Conservation (phyloP, 2,888 invertebrate species). For the Horisme vitalbata region DNA sequence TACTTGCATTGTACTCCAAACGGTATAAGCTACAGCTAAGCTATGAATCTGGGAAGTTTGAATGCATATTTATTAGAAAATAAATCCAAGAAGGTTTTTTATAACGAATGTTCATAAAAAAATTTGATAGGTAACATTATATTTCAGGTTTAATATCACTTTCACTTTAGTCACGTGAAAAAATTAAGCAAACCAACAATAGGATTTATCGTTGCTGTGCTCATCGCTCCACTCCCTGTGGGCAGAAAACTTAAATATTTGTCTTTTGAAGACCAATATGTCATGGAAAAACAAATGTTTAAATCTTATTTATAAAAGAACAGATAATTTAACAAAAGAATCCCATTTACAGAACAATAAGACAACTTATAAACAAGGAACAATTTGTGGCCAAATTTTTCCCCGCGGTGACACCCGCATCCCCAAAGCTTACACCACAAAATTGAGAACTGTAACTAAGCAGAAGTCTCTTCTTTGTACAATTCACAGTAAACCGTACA, state of each 20-base stretch:
- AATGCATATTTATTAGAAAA: too few species aligned
- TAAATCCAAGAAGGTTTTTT: too few species aligned
- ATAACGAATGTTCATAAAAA: too few species aligned
- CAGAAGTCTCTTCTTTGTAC: slow-evolving; percentile 62
- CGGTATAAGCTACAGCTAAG: slow-evolving; percentile 12
- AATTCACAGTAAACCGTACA: slow-evolving; percentile 56
- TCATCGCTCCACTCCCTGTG: too few species aligned
- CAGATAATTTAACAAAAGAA: neutral
- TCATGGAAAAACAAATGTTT: neutral
- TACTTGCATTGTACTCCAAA: slow-evolving; percentile 32
- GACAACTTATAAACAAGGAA: slow-evolving; percentile 34
- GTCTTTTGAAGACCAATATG: too few species aligned
- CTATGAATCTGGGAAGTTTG: slow-evolving; percentile 15
- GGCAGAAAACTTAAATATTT: too few species aligned
- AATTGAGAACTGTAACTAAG: slow-evolving; percentile 57
- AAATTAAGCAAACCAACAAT: too few species aligned
- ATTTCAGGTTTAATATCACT: too few species aligned
- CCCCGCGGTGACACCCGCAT: slow-evolving; percentile 58
- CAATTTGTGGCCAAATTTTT: slow-evolving; percentile 34
- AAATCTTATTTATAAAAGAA: slow-evolving; percentile 1
- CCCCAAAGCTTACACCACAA: slow-evolving; percentile 55
- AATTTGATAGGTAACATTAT: too few species aligned
- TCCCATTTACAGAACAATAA: slow-evolving; percentile 20
- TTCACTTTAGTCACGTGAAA: too few species aligned
- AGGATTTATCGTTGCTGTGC: too few species aligned